A percentile compares a stretch with the other conserved stretches of the same genome.
phyloP scores from a whole-genome alignment of 2,888 invertebrate species.

The Trichopoda pennipes region DNA sequence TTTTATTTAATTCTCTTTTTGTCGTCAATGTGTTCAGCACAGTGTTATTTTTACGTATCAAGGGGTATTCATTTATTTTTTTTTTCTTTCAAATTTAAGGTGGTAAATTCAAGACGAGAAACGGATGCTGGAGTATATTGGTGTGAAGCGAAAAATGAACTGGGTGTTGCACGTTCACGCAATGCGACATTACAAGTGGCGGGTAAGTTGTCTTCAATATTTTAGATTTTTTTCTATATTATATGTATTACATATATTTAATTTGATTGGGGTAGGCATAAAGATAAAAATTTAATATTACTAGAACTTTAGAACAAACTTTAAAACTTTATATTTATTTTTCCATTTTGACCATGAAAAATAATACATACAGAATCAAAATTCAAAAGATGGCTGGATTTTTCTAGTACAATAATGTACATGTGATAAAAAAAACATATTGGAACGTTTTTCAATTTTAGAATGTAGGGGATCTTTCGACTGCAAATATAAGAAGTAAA shows the following conservation, averaged over 20 bases:
- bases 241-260: background rate
- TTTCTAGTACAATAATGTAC: no score
- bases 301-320: no score
- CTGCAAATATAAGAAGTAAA: no score
- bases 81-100: constrained; percentile 79
- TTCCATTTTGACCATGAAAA: no score
- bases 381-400: no score
- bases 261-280: background rate
- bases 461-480: no score
- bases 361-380: no score
- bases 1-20: constrained; percentile 50
- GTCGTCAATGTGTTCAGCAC: background rate
- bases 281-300: no score
- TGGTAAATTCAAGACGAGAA: constrained; percentile 90
- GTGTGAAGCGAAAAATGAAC: constrained; percentile 92
- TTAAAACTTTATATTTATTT: no score
- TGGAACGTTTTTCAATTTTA: no score
- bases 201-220: constrained; percentile 83
- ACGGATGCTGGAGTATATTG: constrained; percentile 93
- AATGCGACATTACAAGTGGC: constrained; percentile 93
- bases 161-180: constrained; percentile 90
- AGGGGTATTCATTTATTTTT: constrained; percentile 2
- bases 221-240: background rate
- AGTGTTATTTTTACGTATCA: background rate
- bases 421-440: no score